A percentile compares a stretch with the other conserved stretches of the same genome.
These are phyloP conservation scores for Vesta saturnalis DNA, from an alignment of 2,888 invertebrate species.

Conservation along the genomic window DNA sequence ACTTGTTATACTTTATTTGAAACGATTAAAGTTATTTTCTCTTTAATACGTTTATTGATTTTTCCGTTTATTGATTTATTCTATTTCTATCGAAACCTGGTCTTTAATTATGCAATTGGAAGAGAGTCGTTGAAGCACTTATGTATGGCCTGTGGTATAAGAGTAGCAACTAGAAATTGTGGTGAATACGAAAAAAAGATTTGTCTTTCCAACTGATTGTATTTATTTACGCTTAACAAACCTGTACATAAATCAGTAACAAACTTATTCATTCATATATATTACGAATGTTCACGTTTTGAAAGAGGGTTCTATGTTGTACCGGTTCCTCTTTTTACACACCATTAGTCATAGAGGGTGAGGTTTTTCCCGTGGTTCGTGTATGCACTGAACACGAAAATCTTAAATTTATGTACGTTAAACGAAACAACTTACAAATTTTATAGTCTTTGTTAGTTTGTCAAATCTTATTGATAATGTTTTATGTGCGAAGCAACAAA, in stretches of 20 bases:
- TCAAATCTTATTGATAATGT: too few species aligned
- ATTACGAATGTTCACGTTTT: background rate
- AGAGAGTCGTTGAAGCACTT: too few species aligned
- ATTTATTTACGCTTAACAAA: background rate
- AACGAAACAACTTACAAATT: background rate
- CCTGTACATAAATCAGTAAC: background rate
- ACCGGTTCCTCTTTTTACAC: background rate
- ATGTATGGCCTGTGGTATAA: too few species aligned
- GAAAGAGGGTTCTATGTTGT: conserved; percentile 1
- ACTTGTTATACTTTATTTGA: too few species aligned
- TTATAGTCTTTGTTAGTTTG: too few species aligned
- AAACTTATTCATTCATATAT: conserved; percentile 1
- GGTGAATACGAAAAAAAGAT: background rate
- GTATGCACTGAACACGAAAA: background rate
- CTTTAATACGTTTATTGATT: too few species aligned
- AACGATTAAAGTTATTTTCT: too few species aligned
- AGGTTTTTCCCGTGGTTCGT: background rate
- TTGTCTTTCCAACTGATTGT: conserved; percentile 1
- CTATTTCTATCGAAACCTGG: too few species aligned
- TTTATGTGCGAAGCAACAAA: too few species aligned
- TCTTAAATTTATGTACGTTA: conserved; percentile 1
- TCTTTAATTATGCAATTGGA: too few species aligned
- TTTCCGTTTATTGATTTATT: too few species aligned
- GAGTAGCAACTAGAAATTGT: background rate
- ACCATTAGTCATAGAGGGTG: background rate